Percentiles rank a stretch among this genome's conserved stretches.
phyloP scores from a whole-genome alignment of 2,113 vertebrate species.

The Sarotherodon lohbergeri region DNA sequence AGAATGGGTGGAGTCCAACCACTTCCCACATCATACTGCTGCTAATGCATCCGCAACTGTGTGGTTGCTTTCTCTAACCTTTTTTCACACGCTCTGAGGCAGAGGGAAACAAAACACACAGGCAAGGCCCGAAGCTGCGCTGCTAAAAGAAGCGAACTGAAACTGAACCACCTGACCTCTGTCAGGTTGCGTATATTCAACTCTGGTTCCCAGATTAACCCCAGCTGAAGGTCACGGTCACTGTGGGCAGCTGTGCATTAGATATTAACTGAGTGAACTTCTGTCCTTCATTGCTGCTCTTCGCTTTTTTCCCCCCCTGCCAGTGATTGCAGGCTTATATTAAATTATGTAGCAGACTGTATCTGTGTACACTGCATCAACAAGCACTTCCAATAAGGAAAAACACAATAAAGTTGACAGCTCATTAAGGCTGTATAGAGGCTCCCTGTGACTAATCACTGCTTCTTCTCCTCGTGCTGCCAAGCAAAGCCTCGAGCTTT shows the following conservation, averaged over 20 bases:
- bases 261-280: not conserved
- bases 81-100: not conserved
- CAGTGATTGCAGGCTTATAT: not conserved
- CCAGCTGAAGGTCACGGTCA: not conserved
- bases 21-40: conserved; percentile 15
- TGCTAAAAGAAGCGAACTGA: not conserved
- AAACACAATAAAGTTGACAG: conserved; percentile 35
- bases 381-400: conserved; percentile 3
- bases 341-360: not conserved
- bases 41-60: not conserved
- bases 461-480: not conserved
- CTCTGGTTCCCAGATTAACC: not conserved
- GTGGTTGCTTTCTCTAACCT: not conserved
- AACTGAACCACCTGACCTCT: not conserved
- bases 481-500: conserved; percentile 18
- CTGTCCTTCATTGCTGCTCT: not conserved
- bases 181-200: not conserved
- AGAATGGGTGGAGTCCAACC: conserved; percentile 45
- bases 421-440: conserved; percentile 22
- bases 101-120: not conserved
- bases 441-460: conserved; percentile 8
- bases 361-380: conserved; percentile 22
- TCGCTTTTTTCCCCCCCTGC: accelerated
- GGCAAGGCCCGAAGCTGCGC: too few species aligned
- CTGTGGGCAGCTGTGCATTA: not conserved